Evolutionary conservation across 2,888 invertebrate species (phyloP).

Genomic region (Lacanobia oleracea): DNA sequence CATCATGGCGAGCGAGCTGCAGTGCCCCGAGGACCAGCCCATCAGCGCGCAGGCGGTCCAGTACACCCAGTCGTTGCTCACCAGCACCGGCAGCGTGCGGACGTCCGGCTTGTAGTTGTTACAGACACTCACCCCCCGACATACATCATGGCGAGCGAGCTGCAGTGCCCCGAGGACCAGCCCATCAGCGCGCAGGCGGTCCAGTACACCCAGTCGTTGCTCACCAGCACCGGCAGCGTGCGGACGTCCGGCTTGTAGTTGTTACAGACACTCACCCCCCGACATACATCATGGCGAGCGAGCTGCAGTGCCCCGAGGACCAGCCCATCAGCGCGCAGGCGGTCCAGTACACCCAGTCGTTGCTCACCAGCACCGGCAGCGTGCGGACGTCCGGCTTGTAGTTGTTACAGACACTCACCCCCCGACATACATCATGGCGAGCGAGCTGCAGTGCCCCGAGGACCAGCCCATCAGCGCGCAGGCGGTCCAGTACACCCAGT

Average conservation of each 20-base stretch:
- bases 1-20: slow-evolving; percentile 98
- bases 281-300: slow-evolving; percentile 98
- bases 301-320: slow-evolving; percentile 98
- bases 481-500: slow-evolving; percentile 95
- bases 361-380: slow-evolving; percentile 94
- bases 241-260: slow-evolving; percentile 94
- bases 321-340: slow-evolving; percentile 94
- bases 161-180: slow-evolving; percentile 97
- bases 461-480: slow-evolving; percentile 95
- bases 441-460: slow-evolving; percentile 97
- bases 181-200: slow-evolving; percentile 94
- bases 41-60: slow-evolving; percentile 93
- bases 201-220: slow-evolving; percentile 96
- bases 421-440: slow-evolving; percentile 98
- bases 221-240: slow-evolving; percentile 93
- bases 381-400: slow-evolving; percentile 93
- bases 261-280: slow-evolving; percentile 91
- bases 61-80: slow-evolving; percentile 95
- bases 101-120: slow-evolving; percentile 94
- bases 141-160: slow-evolving; percentile 98
- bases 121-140: slow-evolving; percentile 92
- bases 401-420: slow-evolving; percentile 92
- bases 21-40: slow-evolving; percentile 97
- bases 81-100: slow-evolving; percentile 93
- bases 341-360: slow-evolving; percentile 95